These are phyloP conservation scores for Barbus barbus DNA, from an alignment of 2,113 vertebrate species.

Conservation along the genomic window DNA sequence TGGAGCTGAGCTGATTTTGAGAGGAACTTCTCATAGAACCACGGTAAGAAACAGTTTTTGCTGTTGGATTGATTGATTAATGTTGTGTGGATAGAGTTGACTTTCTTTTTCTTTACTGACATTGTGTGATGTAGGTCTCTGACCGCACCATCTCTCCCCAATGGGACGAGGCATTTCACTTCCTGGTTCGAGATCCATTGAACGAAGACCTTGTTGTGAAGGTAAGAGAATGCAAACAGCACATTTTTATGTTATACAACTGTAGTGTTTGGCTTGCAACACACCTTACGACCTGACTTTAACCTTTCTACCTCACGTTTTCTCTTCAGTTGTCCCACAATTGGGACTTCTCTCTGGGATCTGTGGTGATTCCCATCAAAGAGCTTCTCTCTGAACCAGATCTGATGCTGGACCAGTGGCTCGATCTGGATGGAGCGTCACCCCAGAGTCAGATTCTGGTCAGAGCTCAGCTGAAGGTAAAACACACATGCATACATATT, in stretches of 20 bases:
- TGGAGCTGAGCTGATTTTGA: slow-evolving; percentile 76
- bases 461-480: slow-evolving; percentile 83
- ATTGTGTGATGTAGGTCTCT: slow-evolving; percentile 69
- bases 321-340: slow-evolving; percentile 70
- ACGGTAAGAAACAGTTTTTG: slow-evolving; percentile 72
- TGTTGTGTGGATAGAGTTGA: neutral
- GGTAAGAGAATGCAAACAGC: slow-evolving; percentile 64
- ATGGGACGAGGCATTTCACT: slow-evolving; percentile 84
- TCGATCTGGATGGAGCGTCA: slow-evolving; percentile 75
- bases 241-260: neutral
- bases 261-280: neutral
- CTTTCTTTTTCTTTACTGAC: neutral
- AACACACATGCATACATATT: slow-evolving; percentile 25
- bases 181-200: slow-evolving; percentile 77
- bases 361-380: slow-evolving; percentile 78
- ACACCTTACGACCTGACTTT: neutral
- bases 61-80: no score
- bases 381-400: slow-evolving; percentile 79
- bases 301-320: neutral
- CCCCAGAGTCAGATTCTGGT: slow-evolving; percentile 82
- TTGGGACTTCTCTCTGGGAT: slow-evolving; percentile 79
- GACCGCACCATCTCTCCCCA: slow-evolving; percentile 75
- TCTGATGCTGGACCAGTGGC: slow-evolving; percentile 85
- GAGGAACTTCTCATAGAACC: slow-evolving; percentile 76
- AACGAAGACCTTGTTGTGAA: slow-evolving; percentile 82